Evolutionary conservation across 2,888 invertebrate genomes (phyloP).

Genomic region (Unio pictorum): DNA sequence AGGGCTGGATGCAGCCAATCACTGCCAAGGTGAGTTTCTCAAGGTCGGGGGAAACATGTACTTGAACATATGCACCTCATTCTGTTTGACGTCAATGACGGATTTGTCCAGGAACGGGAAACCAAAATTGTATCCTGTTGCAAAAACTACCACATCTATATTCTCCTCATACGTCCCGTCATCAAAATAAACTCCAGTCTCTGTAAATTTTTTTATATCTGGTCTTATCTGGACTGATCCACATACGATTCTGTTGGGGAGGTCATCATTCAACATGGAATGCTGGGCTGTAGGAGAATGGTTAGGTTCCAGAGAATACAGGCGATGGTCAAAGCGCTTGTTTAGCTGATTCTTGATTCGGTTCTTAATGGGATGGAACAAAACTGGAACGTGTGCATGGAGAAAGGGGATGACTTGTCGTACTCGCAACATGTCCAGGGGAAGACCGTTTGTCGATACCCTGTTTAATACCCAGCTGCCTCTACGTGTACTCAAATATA

Average conservation of each 20-base stretch:
- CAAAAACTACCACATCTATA: conserved; percentile 67
- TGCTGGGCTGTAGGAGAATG: conserved; percentile 59
- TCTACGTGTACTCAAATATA: conserved; percentile 69
- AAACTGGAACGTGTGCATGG: not conserved
- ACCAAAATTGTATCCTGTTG: conserved; percentile 71
- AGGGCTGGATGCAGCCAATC: conserved; percentile 72
- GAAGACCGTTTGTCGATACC: conserved; percentile 42
- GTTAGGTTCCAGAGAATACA: conserved; percentile 69
- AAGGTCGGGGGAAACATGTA: conserved; percentile 70
- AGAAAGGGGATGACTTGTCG: conserved; percentile 3
- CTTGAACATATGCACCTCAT: conserved; percentile 69
- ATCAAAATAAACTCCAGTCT: conserved; percentile 60
- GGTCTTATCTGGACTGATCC: conserved; percentile 68
- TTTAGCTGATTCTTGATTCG: conserved; percentile 41
- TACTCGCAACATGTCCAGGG: conserved; percentile 35
- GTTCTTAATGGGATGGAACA: not conserved
- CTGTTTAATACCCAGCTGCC: conserved; percentile 70
- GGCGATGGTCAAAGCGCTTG: conserved; percentile 65
- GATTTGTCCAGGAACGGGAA: conserved; percentile 70
- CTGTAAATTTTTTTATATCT: conserved; percentile 55
- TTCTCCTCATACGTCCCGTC: conserved; percentile 63
- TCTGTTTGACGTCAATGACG: conserved; percentile 55
- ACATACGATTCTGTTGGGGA: conserved; percentile 69
- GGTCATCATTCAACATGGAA: conserved; percentile 71
- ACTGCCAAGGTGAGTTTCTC: conserved; percentile 69